A percentile compares a stretch with the other conserved stretches of the same genome.
Conservation (phyloP, 2,113 vertebrate species). For the Pipa parva region DNA sequence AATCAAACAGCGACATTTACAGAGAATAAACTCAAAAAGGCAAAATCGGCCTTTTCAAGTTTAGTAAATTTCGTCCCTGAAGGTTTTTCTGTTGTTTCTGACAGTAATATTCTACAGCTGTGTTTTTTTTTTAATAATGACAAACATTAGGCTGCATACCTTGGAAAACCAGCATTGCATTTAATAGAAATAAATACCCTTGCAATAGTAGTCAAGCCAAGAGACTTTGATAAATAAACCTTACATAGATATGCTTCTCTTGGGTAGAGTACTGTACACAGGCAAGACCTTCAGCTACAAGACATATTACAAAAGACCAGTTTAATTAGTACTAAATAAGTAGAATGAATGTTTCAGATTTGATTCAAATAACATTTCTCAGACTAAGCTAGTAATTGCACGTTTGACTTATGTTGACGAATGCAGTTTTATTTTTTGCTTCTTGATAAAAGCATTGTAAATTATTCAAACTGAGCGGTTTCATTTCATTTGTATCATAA, state of each 20-base stretch:
- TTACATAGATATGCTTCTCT: not conserved
- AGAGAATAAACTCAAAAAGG: too few species aligned
- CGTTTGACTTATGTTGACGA: not conserved
- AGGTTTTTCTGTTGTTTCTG: too few species aligned
- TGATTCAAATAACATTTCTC: constrained; percentile 30
- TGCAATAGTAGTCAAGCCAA: not conserved
- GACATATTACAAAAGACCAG: constrained; percentile 6
- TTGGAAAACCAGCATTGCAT: too few species aligned
- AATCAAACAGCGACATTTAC: too few species aligned
- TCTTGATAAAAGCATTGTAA: not conserved
- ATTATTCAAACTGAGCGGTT: too few species aligned
- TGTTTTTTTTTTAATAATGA: too few species aligned
- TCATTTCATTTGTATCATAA: too few species aligned
- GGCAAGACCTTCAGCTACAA: constrained; percentile 1
- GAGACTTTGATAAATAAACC: constrained; percentile 21
- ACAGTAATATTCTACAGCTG: too few species aligned
- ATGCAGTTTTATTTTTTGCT: not conserved
- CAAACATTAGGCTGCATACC: too few species aligned
- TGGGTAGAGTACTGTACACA: not conserved
- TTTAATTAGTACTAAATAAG: constrained; percentile 25
- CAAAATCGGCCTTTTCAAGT: too few species aligned
- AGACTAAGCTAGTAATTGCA: constrained; percentile 23
- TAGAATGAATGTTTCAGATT: constrained; percentile 26
- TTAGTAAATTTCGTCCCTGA: too few species aligned
- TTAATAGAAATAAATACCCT: too few species aligned